Base-by-base conservation (phyloP, 2,888 invertebrate genomes). In the Philaethria dido region DNA sequence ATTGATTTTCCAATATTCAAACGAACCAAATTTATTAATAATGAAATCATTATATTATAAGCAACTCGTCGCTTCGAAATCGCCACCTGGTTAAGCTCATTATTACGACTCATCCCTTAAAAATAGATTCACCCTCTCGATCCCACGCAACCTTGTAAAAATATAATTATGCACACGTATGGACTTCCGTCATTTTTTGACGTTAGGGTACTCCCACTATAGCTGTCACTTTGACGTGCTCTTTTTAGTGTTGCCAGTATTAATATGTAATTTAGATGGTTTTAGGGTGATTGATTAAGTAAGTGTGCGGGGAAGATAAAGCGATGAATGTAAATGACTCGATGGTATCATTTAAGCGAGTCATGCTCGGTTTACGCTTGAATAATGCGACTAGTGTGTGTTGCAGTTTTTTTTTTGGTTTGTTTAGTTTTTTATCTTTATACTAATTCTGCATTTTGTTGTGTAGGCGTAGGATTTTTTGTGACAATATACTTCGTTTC, bases 261-360 rank as follows among this genome's bases (percentile, higher is more conserved):
- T 89, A 90, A 87, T 89, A 87, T 90, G 88, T 90, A 90, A 91
- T 92, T 92, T 91, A 83, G 86, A 88, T 87, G 87, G 83, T 79
- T 79, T 79, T 76, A 75, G 76, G 83, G 88, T 90, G 90, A 91
- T 91, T 91, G 92, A 91, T 91, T 90, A 87, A 89, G 87, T 85
- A 87, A 87, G 91, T 85, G 89, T 90, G 91, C 85, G 78, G 80
- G 78, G 75, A 79, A 80, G 90, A 89, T 91, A 89, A 86, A 84
- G 80, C 82, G 76, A 79, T 81, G 76, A 82, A 82, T 80, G 83
- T 85, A 87, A 86, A 82, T 80, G 79, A 82, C 75, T 77, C 73
- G 76, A 79, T 74, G 77, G 68, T 74, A 70, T 70, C 74, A 69
- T 71, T 70, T 62, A 42, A 54, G 47, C 55, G 68, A 64, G 70